phyloP scores from a whole-genome alignment of 2,888 invertebrate species.

The Cantharis rustica region DNA sequence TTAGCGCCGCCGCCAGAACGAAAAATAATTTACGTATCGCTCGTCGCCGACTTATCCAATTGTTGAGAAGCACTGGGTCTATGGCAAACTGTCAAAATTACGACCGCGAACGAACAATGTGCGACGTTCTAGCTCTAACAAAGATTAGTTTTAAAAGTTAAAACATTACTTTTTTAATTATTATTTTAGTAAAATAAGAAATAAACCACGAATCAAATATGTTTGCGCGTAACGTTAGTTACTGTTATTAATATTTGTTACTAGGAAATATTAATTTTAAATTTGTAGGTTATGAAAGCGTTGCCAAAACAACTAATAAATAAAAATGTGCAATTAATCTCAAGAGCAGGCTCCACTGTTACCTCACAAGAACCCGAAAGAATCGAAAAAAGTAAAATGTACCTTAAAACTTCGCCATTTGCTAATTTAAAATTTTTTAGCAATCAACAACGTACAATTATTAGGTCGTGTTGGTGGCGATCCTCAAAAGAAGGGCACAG shows the following conservation, averaged over 20 bases:
- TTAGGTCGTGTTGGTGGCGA: constrained; percentile 88
- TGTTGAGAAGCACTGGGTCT: too few species aligned
- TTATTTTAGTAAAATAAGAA: background rate
- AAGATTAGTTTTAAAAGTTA: background rate
- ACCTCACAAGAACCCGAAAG: constrained; percentile 46
- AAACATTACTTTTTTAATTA: background rate
- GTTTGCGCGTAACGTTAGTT: background rate
- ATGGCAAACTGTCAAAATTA: too few species aligned
- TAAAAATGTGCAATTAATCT: background rate
- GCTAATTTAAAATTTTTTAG: constrained; percentile 54
- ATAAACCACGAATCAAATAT: background rate
- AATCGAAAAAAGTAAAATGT: constrained; percentile 50
- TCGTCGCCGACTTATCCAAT: too few species aligned
- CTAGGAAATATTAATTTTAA: background rate
- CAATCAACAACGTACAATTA: constrained; percentile 82
- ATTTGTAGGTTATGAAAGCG: constrained; percentile 13
- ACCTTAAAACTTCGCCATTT: background rate
- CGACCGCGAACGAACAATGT: too few species aligned
- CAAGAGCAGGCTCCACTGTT: constrained; percentile 25
- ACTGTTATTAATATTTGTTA: background rate
- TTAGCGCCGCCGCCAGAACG: too few species aligned
- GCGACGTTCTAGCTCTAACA: background rate
- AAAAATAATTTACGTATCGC: too few species aligned
- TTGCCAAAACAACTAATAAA: background rate
- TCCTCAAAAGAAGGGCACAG: constrained; percentile 82